Base-by-base conservation (phyloP, 2,888 invertebrate genomes). In the Ischnura elegans region DNA sequence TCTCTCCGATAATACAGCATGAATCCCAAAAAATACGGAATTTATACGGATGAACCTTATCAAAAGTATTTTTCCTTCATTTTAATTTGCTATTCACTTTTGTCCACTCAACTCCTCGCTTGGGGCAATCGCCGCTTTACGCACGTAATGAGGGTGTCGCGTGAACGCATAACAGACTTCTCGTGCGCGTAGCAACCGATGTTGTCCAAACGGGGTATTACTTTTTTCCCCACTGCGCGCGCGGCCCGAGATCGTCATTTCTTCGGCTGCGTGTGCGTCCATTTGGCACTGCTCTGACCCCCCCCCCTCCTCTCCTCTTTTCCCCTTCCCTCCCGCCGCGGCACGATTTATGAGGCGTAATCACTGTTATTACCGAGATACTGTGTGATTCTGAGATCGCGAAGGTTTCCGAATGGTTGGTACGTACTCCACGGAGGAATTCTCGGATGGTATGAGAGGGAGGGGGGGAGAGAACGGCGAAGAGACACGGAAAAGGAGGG, bases 311-410 rank as follows among this genome's bases (percentile, higher is more conserved):
- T n/a, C 5, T 61, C n/a, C 55, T 19, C 87, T 25, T 42, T 25
- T 4, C 55, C 42, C 55, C 43, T 16, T 21, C 43, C 36, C 90
- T 25, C n/a, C 90, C n/a, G 25, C 45, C 90, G 36, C 61, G 61
- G n/a, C n/a, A 90, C 90, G 90, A 90, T 90, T 90, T 90, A 90
- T 90, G 90, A 90, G 43, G 90, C 90, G 90, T 90, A 90, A 90
- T 90, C 61, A 90, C 90, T 90, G 90, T 90, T 90, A 90, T 90
- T 90, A 90, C 90, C 61, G 43, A 55, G 90, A 90, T 90, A 90
- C 90, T 90, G 90, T 90, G 90, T 90, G 90, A 90, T 90, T 90
- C 90, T 42, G 90, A 66, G 90, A 90, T 90, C 90, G 90, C 61
- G 61, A 90, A 55, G 55, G 51, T 55, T 42, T 25, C 61, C 87